These are phyloP conservation scores for Scartelaos histophorus DNA, from an alignment of 2,113 vertebrate species.

Conservation along the genomic window DNA sequence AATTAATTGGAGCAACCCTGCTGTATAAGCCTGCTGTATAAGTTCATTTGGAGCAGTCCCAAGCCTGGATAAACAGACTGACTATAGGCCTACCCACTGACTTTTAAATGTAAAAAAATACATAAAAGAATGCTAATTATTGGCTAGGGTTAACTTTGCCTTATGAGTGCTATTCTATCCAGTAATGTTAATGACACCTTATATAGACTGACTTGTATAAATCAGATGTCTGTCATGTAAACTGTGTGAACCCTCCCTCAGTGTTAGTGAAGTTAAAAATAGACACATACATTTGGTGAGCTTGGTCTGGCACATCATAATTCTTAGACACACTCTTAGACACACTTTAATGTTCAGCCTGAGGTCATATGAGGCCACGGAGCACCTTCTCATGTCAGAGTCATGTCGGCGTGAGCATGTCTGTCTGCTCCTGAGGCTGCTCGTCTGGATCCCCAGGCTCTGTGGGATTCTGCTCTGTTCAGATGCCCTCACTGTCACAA, in stretches of 20 bases:
- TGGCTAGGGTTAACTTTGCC: background rate
- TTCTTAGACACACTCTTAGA: background rate
- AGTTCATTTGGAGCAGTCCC: too few relatives aligned
- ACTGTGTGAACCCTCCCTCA: background rate
- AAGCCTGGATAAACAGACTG: too few relatives aligned
- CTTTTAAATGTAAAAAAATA: too few relatives aligned
- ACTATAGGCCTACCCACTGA: too few relatives aligned
- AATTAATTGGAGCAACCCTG: too few relatives aligned
- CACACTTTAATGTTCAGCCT: constrained; percentile 5
- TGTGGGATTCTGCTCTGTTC: constrained; percentile 30
- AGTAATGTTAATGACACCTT: background rate
- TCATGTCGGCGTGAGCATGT: constrained; percentile 20
- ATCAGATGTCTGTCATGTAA: background rate
- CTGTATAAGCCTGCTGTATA: too few relatives aligned
- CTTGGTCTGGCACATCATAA: constrained; percentile 1
- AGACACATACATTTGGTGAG: constrained; percentile 10
- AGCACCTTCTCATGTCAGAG: background rate
- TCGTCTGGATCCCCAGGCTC: constrained; percentile 26
- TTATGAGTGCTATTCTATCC: background rate
- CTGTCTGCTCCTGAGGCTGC: constrained; percentile 21
- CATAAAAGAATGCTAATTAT: background rate
- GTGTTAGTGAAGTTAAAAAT: background rate
- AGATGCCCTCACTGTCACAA: constrained; percentile 17
- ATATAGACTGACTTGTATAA: background rate
- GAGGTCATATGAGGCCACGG: constrained; percentile 17